Base-by-base conservation (phyloP, 2,797 vertebrate species). In the Nannoperca obscura region DNA sequence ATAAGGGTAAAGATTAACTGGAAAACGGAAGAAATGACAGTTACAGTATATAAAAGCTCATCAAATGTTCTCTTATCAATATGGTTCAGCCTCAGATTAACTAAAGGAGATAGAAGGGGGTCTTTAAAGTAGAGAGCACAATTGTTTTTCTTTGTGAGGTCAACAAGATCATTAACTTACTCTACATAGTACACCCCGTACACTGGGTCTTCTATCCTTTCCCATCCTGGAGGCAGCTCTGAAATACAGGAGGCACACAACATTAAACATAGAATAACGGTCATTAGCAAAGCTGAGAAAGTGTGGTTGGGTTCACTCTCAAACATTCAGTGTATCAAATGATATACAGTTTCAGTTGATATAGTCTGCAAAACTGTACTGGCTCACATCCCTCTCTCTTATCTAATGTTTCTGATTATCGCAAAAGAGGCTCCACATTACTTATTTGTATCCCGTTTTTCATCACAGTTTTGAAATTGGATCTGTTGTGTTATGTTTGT, bases 161-260 rank as follows among this genome's bases (percentile, higher is more conserved):
- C 34, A 75, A 64, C 59, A 32, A 66, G 30, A 40, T 61, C 71
- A 76, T 77, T 27, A 47, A 97, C 98, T 98, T 97, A 99, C 98
- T 99, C 98, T 89, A 99, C 98, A 95, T 99, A 99, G 95, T 99
- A 99, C 86, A 99, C 96, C 87, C 98, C 98, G 71, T 99, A 99
- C 85, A 99, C 96, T 0, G 98, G 98, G 92, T 99, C 98, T 86
- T 99, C 98, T 89, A 99, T 99, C 94, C 98, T 97, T 93, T 99
- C 98, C 98, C 98, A 99, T 89, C 98, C 98, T 90, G 97, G 95
- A 91, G 98, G 98, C 90, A 99, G 93, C 92, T 99, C 98, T 99
- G 93, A 86, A 96, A 96, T 86, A 61, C 83, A 89, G 85, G 94
- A 62, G 76, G 22, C 13, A 74, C 11, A 54, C 42, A 66, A 38